Conservation (phyloP, 1,140 invertebrate genomes). For the Chironomus striatipennis region DNA sequence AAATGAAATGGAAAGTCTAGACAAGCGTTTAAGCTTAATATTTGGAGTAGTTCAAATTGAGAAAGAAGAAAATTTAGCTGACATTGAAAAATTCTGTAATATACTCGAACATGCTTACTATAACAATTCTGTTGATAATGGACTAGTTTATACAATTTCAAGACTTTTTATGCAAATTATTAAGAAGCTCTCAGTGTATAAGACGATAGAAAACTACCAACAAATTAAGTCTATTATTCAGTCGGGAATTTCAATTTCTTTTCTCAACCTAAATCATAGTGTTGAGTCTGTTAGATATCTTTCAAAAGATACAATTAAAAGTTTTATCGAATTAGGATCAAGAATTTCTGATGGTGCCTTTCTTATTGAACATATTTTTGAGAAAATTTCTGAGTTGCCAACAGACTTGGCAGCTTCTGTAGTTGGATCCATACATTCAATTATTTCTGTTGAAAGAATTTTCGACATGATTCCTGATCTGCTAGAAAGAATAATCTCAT, state of each 20-base stretch:
- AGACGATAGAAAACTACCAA: background rate
- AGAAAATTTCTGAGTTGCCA: constrained; percentile 27
- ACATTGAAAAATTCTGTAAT: constrained; percentile 24
- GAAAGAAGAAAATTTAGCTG: constrained; percentile 17
- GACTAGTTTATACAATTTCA: constrained; percentile 36
- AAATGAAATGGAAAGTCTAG: background rate
- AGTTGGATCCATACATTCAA: background rate
- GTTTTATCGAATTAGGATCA: constrained; percentile 39
- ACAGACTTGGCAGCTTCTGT: background rate
- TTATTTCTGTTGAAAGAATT: background rate
- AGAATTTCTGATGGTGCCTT: constrained; percentile 28
- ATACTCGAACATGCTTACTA: constrained; percentile 23
- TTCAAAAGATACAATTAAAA: constrained; percentile 38
- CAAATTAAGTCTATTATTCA: constrained; percentile 29
- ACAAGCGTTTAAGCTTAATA: background rate
- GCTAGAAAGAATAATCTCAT: background rate
- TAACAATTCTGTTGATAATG: constrained; percentile 39
- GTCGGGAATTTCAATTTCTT: constrained; percentile 37
- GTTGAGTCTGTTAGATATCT: constrained; percentile 51
- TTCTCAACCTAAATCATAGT: constrained; percentile 45
- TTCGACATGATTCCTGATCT: background rate
- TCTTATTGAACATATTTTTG: constrained; percentile 28
- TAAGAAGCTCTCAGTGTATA: constrained; percentile 30
- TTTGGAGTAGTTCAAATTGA: constrained; percentile 27
- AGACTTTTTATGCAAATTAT: constrained; percentile 37